Evolutionary conservation across 2,113 vertebrate genomes (phyloP).

Genomic region (Caretta caretta): DNA sequence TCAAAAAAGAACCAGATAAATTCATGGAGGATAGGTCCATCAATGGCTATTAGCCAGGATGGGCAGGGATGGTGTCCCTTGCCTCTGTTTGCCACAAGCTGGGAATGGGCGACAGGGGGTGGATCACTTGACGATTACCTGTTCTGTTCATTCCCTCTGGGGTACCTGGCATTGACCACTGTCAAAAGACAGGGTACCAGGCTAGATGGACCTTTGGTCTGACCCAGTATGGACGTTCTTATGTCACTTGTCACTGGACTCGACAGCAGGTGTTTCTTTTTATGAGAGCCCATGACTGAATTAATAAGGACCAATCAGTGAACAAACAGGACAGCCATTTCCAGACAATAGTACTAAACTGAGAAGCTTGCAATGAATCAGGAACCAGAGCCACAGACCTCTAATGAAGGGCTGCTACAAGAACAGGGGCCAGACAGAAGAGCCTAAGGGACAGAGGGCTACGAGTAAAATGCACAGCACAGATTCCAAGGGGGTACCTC

Average conservation of each 20-base stretch:
- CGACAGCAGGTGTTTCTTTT: neutral
- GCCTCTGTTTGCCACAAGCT: too few species aligned
- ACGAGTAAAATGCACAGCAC: neutral
- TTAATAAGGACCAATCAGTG: neutral
- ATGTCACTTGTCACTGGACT: neutral
- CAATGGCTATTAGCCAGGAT: too few species aligned
- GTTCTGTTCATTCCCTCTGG: too few species aligned
- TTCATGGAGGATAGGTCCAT: too few species aligned
- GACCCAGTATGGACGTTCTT: too few species aligned
- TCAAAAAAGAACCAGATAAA: too few species aligned
- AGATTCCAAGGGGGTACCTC: neutral
- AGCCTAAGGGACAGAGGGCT: neutral
- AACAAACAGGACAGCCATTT: neutral
- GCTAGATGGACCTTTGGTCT: too few species aligned
- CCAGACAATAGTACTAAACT: neutral
- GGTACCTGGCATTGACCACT: too few species aligned
- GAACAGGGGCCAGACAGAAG: neutral
- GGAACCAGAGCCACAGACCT: neutral
- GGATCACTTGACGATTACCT: too few species aligned
- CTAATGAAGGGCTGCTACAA: neutral
- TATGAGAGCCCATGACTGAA: neutral
- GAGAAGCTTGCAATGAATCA: neutral
- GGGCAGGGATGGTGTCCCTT: too few species aligned
- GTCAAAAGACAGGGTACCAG: too few species aligned
- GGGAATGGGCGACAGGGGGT: too few species aligned